A percentile compares a stretch with the other conserved stretches of the same genome.
phyloP scores from a whole-genome alignment of 2,797 vertebrate species.

The Botia almorhae region DNA sequence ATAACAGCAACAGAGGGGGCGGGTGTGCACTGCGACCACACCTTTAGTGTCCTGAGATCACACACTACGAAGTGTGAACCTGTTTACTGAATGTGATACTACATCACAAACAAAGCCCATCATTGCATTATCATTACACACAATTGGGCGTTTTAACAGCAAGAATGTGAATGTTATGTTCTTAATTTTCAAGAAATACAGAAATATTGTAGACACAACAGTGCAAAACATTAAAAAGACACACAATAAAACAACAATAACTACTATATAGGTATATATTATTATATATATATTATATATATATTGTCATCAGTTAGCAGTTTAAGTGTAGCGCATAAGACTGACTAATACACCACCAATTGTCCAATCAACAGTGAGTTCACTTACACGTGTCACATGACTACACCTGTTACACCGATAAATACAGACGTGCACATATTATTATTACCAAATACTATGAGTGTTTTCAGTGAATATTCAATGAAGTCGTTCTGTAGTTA shows the following conservation, averaged over 20 bases:
- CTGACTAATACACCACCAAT: conserved; percentile 57
- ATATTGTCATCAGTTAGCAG: too few species aligned
- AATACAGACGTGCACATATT: neutral
- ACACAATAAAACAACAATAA: neutral
- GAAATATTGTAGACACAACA: too few species aligned
- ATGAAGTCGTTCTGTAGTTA: neutral
- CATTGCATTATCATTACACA: neutral
- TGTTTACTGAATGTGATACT: neutral
- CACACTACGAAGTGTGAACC: conserved; percentile 11
- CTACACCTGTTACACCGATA: conserved; percentile 1
- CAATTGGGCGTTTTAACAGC: neutral
- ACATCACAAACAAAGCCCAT: neutral
- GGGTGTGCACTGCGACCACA: conserved; percentile 71
- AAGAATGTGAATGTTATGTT: neutral
- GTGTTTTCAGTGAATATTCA: neutral
- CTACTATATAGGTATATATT: too few species aligned
- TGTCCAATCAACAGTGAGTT: conserved; percentile 65
- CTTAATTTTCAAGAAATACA: neutral
- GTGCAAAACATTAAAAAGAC: too few species aligned
- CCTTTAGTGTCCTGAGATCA: conserved; percentile 55
- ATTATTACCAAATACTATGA: neutral
- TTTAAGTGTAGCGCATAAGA: neutral
- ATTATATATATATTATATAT: too few species aligned
- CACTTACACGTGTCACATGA: neutral
- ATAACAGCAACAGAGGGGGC: conserved; percentile 69